phyloP scores from a whole-genome alignment of 2,888 invertebrate species.

The Cataglyphis livida region DNA sequence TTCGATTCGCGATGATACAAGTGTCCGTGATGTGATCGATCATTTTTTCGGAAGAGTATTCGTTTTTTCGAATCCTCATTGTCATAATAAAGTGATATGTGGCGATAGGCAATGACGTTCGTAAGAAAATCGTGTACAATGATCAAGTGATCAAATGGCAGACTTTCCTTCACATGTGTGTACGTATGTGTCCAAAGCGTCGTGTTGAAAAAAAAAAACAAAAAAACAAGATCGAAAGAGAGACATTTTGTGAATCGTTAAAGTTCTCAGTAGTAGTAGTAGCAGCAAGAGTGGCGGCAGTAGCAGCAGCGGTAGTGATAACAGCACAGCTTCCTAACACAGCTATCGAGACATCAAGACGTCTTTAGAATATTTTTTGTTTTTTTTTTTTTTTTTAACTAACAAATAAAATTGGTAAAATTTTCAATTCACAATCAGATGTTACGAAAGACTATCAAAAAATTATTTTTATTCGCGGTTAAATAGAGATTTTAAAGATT shows the following conservation, averaged over 20 bases:
- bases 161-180: slow-evolving; percentile 17
- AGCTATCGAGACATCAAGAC: slow-evolving; percentile 72
- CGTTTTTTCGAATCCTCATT: slow-evolving; percentile 20
- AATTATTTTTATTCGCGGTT: not conserved
- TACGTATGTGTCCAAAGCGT: slow-evolving; percentile 57
- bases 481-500: not conserved
- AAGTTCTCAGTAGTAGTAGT: slow-evolving; percentile 59
- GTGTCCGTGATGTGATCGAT: slow-evolving; percentile 43
- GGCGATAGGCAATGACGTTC: slow-evolving; percentile 21
- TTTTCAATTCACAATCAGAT: not conserved
- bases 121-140: slow-evolving; percentile 31
- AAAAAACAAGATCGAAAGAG: slow-evolving; percentile 60
- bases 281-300: slow-evolving; percentile 66
- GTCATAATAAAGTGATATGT: slow-evolving; percentile 9
- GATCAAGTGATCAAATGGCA: slow-evolving; percentile 47
- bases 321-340: slow-evolving; percentile 76
- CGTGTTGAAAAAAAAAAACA: slow-evolving; percentile 55
- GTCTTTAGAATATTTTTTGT: slow-evolving; percentile 58
- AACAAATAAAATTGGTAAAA: not conserved
- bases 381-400: not conserved
- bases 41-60: not conserved
- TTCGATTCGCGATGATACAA: slow-evolving; percentile 16
- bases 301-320: slow-evolving; percentile 75
- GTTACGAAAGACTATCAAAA: not conserved
- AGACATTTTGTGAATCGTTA: slow-evolving; percentile 59